Conservation (phyloP, 2,797 vertebrate genomes). For the Poliocrania exsul region DNA sequence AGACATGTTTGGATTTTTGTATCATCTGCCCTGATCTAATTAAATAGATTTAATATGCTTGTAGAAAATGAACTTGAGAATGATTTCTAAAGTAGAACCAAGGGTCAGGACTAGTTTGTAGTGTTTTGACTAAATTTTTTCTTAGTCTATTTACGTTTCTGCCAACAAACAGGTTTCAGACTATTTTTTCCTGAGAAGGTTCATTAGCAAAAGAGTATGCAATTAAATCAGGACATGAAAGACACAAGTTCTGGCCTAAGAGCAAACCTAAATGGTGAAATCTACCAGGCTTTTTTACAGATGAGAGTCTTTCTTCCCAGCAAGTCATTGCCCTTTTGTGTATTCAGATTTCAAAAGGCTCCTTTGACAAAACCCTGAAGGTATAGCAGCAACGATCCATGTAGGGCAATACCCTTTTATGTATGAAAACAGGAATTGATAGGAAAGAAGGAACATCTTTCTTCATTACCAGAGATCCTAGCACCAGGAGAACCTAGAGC, state of each 20-base stretch:
- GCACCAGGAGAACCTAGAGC: not conserved
- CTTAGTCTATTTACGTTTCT: not conserved
- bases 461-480: not conserved
- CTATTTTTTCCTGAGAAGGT: not conserved
- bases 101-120: not conserved
- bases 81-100: not conserved
- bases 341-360: not conserved
- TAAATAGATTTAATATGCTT: not conserved
- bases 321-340: not conserved
- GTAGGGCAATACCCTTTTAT: not conserved
- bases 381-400: fast-evolving
- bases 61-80: not conserved
- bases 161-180: not conserved
- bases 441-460: not conserved
- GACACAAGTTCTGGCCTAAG: not conserved
- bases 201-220: not conserved
- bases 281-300: not conserved
- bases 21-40: not conserved
- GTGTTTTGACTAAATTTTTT: not conserved
- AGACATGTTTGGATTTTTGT: not conserved
- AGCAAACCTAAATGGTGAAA: not conserved
- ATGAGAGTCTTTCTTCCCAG: not conserved
- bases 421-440: not conserved
- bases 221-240: not conserved
- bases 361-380: not conserved